Evolutionary conservation across 2,113 vertebrate genomes (phyloP), one percentile per base, ranked within the genome.

Genomic region (Psophia crepitans): DNA sequence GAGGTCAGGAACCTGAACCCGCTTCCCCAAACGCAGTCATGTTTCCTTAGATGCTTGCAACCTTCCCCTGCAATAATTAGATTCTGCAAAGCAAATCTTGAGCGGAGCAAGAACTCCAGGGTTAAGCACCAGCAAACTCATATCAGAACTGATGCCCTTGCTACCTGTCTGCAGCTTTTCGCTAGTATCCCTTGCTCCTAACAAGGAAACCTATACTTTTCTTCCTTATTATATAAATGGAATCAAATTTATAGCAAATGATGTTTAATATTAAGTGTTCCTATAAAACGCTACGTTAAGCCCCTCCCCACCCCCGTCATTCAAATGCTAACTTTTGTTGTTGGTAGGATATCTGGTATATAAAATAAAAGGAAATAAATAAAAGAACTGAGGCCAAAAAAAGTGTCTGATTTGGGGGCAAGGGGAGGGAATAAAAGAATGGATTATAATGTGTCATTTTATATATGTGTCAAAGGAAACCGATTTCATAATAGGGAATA

Each of bases 61-160:
- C 65, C 64, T 26, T 93, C 41, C 77, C 81, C 81, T 92, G 81
- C 95, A 63, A 65, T 89, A 91, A 96, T 95, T 49, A 87, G 66
- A 83, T 76, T 33, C 93, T 91, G 94, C 89, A 91, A 89, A 91
- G 87, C 87, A 94, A 96, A 92, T 63, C 73, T 57, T 43, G 93
- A 90, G 79, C 0, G 8, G 85, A 90, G 83, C 63, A 77, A 92
- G 75, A 95, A 73, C 78, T 96, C 74, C 57, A 26, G 91, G 87
- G 84, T 94, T 82, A 96, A 97, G 96, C 84, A 95, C 93, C 30
- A 85, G 66, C 89, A 96, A 96, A 97, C 94, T 97, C 95, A 32
- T 56, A 60, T 35, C 95, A 89, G 86, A 86, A 63, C 54, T n/a
- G 89, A 64, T 82, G 92, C 54, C 77, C 89, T 37, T 54, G 64